Evolutionary conservation across 1,140 invertebrate species (phyloP).

Genomic region (Paraescarpia echinospica): DNA sequence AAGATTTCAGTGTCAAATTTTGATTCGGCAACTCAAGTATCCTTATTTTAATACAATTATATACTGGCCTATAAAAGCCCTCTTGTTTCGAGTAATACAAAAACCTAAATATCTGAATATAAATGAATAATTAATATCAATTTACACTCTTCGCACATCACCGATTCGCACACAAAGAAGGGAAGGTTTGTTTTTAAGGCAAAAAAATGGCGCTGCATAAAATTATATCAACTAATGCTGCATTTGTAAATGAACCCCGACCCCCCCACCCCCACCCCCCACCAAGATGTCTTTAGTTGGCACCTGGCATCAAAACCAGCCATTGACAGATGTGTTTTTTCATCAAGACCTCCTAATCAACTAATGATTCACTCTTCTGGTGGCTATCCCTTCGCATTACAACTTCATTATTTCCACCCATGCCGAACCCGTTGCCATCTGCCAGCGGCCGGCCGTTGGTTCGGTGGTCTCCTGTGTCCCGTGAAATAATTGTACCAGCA

Average conservation of each 20-base stretch:
- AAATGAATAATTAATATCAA: conserved; percentile 4
- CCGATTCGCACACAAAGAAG: not conserved
- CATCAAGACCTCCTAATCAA: not conserved
- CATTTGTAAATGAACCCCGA: not conserved
- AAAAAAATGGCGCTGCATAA: not conserved
- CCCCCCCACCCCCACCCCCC: not conserved
- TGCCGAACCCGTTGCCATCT: not conserved
- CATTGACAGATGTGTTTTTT: not conserved
- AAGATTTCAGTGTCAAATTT: not conserved
- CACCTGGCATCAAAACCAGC: not conserved
- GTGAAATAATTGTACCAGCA: not conserved
- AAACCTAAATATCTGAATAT: not conserved
- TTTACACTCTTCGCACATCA: not conserved
- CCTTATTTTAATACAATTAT: not conserved
- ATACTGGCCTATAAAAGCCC: not conserved
- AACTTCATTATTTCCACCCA: not conserved
- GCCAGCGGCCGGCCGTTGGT: not conserved
- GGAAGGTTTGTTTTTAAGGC: not conserved
- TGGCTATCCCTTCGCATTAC: not conserved
- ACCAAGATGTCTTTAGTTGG: not conserved
- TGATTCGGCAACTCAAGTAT: not conserved
- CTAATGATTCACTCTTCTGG: not conserved
- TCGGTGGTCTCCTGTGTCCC: not conserved
- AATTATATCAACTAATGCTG: not conserved
- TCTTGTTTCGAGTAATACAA: not conserved